Percentiles rank a stretch among this genome's conserved stretches.
phyloP scores from a whole-genome alignment of 2,113 vertebrate species.

The Neofelis nebulosa region DNA sequence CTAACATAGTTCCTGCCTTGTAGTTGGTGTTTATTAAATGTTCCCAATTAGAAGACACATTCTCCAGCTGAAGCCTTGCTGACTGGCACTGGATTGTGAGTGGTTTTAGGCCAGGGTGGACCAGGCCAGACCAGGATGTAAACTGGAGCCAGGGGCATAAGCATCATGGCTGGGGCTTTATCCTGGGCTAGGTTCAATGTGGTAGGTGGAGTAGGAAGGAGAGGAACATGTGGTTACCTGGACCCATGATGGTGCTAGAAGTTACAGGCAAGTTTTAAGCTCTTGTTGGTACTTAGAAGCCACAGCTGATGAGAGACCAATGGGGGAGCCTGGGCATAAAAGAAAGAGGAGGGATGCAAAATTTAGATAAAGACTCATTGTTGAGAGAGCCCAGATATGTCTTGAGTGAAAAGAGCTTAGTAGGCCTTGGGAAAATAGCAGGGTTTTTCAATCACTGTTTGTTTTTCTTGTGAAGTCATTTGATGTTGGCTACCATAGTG shows the following conservation, averaged over 20 bases:
- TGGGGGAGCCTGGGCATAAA: neutral
- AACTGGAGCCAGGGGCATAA: neutral
- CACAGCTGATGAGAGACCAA: neutral
- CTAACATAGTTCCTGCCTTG: neutral
- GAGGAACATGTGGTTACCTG: neutral
- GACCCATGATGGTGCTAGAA: neutral
- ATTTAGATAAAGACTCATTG: neutral
- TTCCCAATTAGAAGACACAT: neutral
- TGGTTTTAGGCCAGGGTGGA: neutral
- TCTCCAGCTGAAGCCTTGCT: neutral
- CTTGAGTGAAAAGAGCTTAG: neutral
- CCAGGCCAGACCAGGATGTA: neutral
- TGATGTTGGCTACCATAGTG: neutral
- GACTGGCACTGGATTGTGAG: neutral
- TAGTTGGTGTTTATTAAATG: neutral
- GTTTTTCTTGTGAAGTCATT: neutral
- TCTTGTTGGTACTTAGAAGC: neutral
- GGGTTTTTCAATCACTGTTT: neutral
- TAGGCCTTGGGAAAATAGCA: neutral
- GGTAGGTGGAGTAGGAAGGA: neutral
- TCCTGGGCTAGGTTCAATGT: neutral
- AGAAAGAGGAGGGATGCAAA: neutral
- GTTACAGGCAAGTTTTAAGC: neutral
- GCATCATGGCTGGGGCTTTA: neutral
- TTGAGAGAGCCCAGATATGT: neutral